These are phyloP conservation scores for Podarcis muralis DNA, from an alignment of 2,113 vertebrate species.

Conservation along the genomic window DNA sequence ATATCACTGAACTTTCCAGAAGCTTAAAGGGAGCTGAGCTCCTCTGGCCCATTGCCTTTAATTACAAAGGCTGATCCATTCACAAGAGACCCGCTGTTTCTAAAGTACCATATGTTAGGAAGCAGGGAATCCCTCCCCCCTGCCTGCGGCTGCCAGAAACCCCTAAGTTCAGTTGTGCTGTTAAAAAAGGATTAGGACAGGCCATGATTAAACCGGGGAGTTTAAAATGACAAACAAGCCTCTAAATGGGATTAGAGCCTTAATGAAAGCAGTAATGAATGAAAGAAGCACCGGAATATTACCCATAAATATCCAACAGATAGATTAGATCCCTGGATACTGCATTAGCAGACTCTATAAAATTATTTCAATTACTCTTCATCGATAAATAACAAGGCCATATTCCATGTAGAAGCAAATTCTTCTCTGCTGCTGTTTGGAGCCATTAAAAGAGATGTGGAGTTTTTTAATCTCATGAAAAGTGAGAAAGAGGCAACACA, in stretches of 20 bases:
- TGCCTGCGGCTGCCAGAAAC: slow-evolving; percentile 42
- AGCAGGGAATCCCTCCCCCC: slow-evolving; percentile 49
- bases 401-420: slow-evolving; percentile 57
- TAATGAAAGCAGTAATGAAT: slow-evolving; percentile 80
- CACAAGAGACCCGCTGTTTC: slow-evolving; percentile 23
- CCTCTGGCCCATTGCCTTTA: neutral
- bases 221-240: slow-evolving; percentile 79
- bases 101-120: slow-evolving; percentile 44
- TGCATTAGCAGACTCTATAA: slow-evolving; percentile 67
- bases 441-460: slow-evolving; percentile 7
- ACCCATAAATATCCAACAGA: slow-evolving; percentile 76
- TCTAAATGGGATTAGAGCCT: slow-evolving; percentile 74
- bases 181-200: slow-evolving; percentile 67
- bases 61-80: slow-evolving; percentile 28
- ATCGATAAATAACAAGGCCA: slow-evolving; percentile 70
- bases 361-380: slow-evolving; percentile 74
- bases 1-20: neutral
- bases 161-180: slow-evolving; percentile 51
- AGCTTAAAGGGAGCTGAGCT: neutral
- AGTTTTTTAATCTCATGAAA: slow-evolving; percentile 28
- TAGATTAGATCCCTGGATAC: slow-evolving; percentile 72
- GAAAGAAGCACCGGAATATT: slow-evolving; percentile 69
- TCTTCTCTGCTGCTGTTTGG: slow-evolving; percentile 17
- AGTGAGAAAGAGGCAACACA: slow-evolving; percentile 1
- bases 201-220: slow-evolving; percentile 72